A percentile compares a stretch with the other conserved stretches of the same genome.
These are phyloP conservation scores for Phrynocephalus versicolor DNA, from an alignment of 2,113 vertebrate genomes.

Conservation along the genomic window DNA sequence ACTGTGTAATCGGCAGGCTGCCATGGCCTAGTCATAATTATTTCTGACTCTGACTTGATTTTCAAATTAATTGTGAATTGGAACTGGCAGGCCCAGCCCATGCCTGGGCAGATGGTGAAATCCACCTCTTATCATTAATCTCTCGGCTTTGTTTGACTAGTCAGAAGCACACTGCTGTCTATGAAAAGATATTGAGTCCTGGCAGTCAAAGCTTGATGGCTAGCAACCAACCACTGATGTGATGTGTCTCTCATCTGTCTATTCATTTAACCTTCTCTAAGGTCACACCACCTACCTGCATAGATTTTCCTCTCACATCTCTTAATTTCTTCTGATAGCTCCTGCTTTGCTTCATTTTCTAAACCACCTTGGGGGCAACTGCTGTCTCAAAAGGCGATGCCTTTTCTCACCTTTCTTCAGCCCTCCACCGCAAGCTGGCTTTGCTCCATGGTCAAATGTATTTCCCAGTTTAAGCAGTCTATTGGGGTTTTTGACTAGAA, in stretches of 20 bases:
- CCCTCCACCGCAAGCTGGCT: not conserved
- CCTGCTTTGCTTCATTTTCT: too few species aligned
- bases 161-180: not conserved
- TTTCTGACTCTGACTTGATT: conserved; percentile 16
- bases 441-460: not conserved
- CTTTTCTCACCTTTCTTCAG: not conserved
- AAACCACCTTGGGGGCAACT: too few species aligned
- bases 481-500: not conserved
- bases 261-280: not conserved
- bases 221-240: not conserved
- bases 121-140: not conserved
- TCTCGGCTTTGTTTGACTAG: not conserved
- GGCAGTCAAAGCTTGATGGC: not conserved
- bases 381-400: not conserved
- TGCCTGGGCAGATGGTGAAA: not conserved
- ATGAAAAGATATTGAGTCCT: not conserved
- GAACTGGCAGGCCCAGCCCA: not conserved
- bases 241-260: not conserved
- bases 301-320: not conserved
- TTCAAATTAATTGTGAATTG: conserved; percentile 16
- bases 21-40: not conserved
- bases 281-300: not conserved
- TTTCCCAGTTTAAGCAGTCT: not conserved
- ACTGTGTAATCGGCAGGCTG: not conserved
- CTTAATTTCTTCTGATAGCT: not conserved